Base-by-base conservation (phyloP, 2,797 vertebrate genomes). In the Rallus crepitans region DNA sequence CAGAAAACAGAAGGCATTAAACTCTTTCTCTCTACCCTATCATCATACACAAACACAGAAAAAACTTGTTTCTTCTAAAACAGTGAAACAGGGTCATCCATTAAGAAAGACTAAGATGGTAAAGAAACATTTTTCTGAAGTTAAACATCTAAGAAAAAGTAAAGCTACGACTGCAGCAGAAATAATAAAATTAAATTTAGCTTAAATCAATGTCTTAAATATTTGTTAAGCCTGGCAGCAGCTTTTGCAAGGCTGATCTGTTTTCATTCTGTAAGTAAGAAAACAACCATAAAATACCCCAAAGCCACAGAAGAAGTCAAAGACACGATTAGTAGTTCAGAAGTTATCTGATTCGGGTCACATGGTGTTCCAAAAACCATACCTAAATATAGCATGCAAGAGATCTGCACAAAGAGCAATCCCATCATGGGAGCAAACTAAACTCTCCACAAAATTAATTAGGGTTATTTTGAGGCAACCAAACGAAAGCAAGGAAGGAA, bases 281-380 rank as follows among this genome's bases (percentile, higher is more conserved):
- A 96, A 96, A 96, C 79, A 92, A 90, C 53, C 2, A 0, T 73
- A 94, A 95, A 96, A 95, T 90, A 61, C 92, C 94, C 70, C 88
- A 96, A 96, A 95, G 90, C 92, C 86, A 87, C 0, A 0, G 71
- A 93, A 57, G 53, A 83, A 94, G 68, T 92, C 90, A 94, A 96
- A 96, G 91, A 85, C 81, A 75, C 12, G 81, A 96, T 95, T 95
- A 96, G 88, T 73, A 95, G 92, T 94, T 97, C 93, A 89, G 86
- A 94, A 96, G 96, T 95, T 96, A 96, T 96, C 91, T 94, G 95
- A 95, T 95, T 96, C 95, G n/a, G 91, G 91, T 94, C 93, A 96
- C 95, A 97, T 95, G 96, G 93, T 70, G 88, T 97, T 97, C 96
- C 88, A 96, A 96, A 97, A 97, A 93, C 63, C 90, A 92, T 59